Conservation (phyloP, 2,888 invertebrate genomes). For the Drosophila pullipes region DNA sequence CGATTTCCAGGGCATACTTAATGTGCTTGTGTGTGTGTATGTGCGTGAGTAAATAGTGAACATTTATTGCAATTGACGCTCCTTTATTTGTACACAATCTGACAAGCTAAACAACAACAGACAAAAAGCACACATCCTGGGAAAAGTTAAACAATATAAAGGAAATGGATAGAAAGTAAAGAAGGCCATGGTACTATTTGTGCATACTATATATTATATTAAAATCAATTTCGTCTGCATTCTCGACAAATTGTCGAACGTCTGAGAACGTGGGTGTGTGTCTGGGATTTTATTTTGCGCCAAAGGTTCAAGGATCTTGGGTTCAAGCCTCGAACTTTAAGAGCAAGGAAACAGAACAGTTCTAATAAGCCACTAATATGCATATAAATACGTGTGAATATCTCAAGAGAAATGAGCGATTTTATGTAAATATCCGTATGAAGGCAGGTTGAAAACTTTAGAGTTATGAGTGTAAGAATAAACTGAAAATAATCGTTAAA, state of each 20-base stretch:
- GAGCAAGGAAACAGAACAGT: background rate
- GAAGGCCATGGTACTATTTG: constrained; percentile 25
- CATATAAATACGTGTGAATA: background rate
- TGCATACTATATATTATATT: constrained; percentile 12
- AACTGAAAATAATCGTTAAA: too few relatives aligned
- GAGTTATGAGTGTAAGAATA: background rate
- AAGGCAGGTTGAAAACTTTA: background rate
- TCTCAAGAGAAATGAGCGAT: background rate
- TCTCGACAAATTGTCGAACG: constrained; percentile 29
- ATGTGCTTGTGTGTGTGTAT: constrained; percentile 10
- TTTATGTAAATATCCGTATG: constrained; percentile 6
- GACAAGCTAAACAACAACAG: constrained; percentile 19
- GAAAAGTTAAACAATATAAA: constrained; percentile 39
- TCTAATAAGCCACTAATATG: background rate
- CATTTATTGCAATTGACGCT: constrained; percentile 28
- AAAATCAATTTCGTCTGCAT: constrained; percentile 48
- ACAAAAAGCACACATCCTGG: constrained; percentile 8
- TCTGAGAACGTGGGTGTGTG: constrained; percentile 32
- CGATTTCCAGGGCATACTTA: constrained; percentile 31
- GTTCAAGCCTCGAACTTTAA: constrained; percentile 52
- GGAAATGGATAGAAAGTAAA: constrained; percentile 14
- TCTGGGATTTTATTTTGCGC: constrained; percentile 5
- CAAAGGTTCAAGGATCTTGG: constrained; percentile 59
- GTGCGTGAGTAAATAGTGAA: constrained; percentile 18
- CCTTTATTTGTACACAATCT: constrained; percentile 10